Evolutionary conservation across 2,797 vertebrate genomes (phyloP).

Genomic region (Channallabes apus): DNA sequence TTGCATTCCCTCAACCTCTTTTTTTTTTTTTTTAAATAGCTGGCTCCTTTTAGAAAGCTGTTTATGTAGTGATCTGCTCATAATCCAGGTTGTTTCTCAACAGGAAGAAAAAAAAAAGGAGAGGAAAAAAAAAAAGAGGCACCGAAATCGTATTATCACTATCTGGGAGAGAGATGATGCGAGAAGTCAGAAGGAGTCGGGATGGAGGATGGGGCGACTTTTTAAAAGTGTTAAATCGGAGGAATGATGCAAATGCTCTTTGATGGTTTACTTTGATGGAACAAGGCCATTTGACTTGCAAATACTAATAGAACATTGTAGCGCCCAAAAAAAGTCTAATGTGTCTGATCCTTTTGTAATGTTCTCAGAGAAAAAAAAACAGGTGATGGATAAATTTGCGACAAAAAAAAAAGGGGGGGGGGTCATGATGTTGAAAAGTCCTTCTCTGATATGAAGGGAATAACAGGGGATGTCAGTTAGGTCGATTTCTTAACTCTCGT

Average conservation of each 20-base stretch:
- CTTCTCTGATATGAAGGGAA: conserved; percentile 16
- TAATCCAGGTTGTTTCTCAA: conserved; percentile 90
- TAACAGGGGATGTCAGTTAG: neutral
- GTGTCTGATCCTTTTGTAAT: conserved; percentile 65
- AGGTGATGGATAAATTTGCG: conserved; percentile 43
- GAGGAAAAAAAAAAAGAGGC: conserved; percentile 52
- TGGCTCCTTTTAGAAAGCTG: conserved; percentile 88
- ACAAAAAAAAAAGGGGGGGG: conserved; percentile 41
- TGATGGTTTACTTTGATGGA: conserved; percentile 69
- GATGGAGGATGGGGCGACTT: conserved; percentile 71
- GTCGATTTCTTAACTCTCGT: neutral
- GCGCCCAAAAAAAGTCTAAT: conserved; percentile 54
- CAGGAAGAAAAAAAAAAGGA: conserved; percentile 65
- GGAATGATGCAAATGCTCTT: conserved; percentile 69
- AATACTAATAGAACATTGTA: conserved; percentile 71
- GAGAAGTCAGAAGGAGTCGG: conserved; percentile 82
- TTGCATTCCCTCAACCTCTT: conserved; percentile 85
- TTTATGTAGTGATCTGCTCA: conserved; percentile 89
- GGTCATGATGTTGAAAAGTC: conserved; percentile 43
- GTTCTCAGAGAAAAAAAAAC: conserved; percentile 54
- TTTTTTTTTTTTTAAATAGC: conserved; percentile 78
- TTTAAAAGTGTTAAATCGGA: conserved; percentile 77
- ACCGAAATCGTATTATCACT: conserved; percentile 88
- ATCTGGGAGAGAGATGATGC: conserved; percentile 83
- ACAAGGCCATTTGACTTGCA: conserved; percentile 76